Evolutionary conservation across 2,113 vertebrate species (phyloP).

Genomic region (Notarius quadriscutis): DNA sequence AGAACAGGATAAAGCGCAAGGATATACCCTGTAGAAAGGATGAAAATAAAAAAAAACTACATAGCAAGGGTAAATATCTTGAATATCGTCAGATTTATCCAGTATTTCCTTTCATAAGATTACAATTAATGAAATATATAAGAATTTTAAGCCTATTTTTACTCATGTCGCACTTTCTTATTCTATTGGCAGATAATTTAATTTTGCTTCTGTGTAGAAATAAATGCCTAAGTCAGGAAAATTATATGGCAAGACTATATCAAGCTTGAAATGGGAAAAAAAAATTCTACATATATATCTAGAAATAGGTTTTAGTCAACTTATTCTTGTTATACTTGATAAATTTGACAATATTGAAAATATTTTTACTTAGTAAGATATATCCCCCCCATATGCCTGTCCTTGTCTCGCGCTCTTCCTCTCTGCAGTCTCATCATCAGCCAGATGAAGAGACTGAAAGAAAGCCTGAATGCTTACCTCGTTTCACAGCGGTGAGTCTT

Average conservation of each 20-base stretch:
- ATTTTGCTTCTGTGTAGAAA: background rate
- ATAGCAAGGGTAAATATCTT: too few species aligned
- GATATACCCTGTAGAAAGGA: too few species aligned
- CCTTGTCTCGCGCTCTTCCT: background rate
- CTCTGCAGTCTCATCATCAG: background rate
- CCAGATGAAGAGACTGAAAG: background rate
- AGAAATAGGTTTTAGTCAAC: background rate
- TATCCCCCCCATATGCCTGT: too few species aligned
- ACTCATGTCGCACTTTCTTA: too few species aligned
- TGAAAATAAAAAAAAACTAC: too few species aligned
- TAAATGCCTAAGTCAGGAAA: background rate
- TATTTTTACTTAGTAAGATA: background rate
- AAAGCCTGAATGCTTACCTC: conserved; percentile 52
- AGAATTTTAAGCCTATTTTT: too few species aligned
- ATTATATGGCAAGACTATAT: background rate
- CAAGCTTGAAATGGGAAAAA: background rate
- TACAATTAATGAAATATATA: too few species aligned
- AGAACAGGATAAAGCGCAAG: too few species aligned
- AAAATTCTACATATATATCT: background rate
- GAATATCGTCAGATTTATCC: too few species aligned
- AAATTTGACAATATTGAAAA: background rate
- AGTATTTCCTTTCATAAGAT: too few species aligned
- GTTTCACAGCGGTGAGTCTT: conserved; percentile 25
- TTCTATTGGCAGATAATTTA: background rate
- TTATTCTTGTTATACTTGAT: background rate